Conservation (phyloP, 2,113 vertebrate species). For the Lanius collurio region DNA sequence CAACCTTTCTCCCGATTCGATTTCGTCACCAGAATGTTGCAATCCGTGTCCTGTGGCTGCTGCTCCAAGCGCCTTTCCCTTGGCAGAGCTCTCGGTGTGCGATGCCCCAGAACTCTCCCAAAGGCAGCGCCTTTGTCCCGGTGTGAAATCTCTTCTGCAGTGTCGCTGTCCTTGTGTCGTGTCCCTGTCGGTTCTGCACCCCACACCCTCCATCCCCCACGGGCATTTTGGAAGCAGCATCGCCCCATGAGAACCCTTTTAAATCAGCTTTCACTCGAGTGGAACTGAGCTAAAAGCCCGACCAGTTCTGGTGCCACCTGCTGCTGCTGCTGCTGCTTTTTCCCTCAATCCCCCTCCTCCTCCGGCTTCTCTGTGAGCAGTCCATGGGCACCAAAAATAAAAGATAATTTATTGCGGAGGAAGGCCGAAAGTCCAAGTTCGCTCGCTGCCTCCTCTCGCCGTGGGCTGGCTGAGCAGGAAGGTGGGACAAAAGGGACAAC, state of each 20-base stretch:
- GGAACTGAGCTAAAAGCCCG: background rate
- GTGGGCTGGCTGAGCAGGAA: background rate
- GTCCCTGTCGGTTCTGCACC: background rate
- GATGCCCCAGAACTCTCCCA: background rate
- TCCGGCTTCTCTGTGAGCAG: background rate
- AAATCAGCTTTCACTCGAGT: background rate
- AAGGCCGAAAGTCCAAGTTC: background rate
- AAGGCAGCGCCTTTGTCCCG: background rate
- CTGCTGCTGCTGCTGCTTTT: background rate
- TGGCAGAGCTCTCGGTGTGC: background rate
- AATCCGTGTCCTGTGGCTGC: background rate
- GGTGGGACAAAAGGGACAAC: background rate
- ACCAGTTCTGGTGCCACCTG: background rate
- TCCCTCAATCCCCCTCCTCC: background rate
- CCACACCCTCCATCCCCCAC: background rate
- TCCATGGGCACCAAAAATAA: background rate
- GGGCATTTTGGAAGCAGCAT: constrained; percentile 75
- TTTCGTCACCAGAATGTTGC: background rate
- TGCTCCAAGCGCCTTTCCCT: background rate
- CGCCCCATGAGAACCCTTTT: background rate
- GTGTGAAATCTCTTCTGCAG: background rate
- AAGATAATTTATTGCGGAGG: background rate
- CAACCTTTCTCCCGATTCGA: fast-evolving
- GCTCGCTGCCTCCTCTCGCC: background rate
- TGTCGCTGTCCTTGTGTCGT: background rate